phyloP scores from a whole-genome alignment of 2,113 vertebrate species.

The Excalfactoria chinensis region DNA sequence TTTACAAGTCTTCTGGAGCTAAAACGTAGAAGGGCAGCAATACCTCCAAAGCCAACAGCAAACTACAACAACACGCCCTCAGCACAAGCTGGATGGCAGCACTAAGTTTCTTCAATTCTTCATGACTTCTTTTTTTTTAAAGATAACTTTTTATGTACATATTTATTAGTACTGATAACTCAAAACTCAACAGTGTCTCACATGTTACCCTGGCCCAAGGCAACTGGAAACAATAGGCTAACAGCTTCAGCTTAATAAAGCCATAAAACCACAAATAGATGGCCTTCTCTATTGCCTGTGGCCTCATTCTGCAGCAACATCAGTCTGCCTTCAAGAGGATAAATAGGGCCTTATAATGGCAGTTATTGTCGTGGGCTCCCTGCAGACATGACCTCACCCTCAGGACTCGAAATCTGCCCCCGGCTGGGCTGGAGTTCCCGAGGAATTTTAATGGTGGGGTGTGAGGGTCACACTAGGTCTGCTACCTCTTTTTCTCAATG shows the following conservation, averaged over 20 bases:
- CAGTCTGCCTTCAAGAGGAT: not conserved
- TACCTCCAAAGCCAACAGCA: not conserved
- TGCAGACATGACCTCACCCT: slow-evolving; percentile 70
- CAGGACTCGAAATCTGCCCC: slow-evolving; percentile 37
- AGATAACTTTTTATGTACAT: not conserved
- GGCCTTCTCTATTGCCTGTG: not conserved
- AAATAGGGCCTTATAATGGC: slow-evolving; percentile 42
- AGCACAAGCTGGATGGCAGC: not conserved
- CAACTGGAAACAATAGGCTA: not conserved
- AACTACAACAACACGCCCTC: not conserved
- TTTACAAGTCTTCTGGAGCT: not conserved
- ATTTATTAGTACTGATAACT: not conserved
- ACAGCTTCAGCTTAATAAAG: slow-evolving; percentile 2
- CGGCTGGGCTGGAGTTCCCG: not conserved
- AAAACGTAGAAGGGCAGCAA: not conserved
- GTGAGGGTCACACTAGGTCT: slow-evolving; percentile 1
- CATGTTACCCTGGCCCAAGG: not conserved
- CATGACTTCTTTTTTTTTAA: not conserved
- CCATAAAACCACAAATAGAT: not conserved
- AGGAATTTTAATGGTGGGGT: slow-evolving; percentile 54
- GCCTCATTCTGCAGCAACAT: not conserved
- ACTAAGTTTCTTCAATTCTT: not conserved
- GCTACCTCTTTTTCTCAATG: slow-evolving; percentile 17
- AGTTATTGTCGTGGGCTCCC: slow-evolving; percentile 41
- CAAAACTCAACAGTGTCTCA: not conserved